Evolutionary conservation across 2,797 vertebrate species (phyloP), one percentile per base, ranked within the genome.

Genomic region (Emys orbicularis): DNA sequence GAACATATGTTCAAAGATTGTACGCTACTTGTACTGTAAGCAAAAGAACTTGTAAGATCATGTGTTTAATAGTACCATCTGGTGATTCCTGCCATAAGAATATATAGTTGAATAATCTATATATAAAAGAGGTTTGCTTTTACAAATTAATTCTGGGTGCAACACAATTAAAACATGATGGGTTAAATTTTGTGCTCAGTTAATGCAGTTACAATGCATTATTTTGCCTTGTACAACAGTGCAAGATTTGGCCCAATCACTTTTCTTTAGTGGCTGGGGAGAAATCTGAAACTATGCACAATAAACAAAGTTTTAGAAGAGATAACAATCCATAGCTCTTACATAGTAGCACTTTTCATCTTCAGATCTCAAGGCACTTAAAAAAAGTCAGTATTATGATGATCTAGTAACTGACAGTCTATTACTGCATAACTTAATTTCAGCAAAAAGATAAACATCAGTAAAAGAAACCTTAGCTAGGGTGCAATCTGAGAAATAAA

Each of bases 401-500:
- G 54, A 57, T 5, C 74, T 90, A 27, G 84, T 90, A 96, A 84
- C 77, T 81, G 16, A 79, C 57, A 80, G 15, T n/a, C 82, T 5
- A 23, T 80, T 74, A 57, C 27, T 50, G 18, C 34, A 34, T 82
- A 76, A 86, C 96, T 94, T 88, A 57, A 88, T 4, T 84, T 85
- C 34, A 79, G 11, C 80, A 21, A 72, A 37, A 95, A 92, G 1
- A 1, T 53, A 83, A 87, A 12, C 37, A 44, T 50, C 90, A 49
- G 34, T 85, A 84, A 68, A 86, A 82, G 54, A 94, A 94, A 88
- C 47, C 18, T 47, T 19, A 92, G 93, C 41, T 54, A 41, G 12
- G 79, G 6, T 65, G 8, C 81, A n/a, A 83, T 84, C 81, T 49
- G 89, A 87, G 29, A 0, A 95, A 90, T 82, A 57, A 41, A 91